Base-by-base conservation (phyloP, 2,888 invertebrate genomes). In the Balanococcus diminutus region DNA sequence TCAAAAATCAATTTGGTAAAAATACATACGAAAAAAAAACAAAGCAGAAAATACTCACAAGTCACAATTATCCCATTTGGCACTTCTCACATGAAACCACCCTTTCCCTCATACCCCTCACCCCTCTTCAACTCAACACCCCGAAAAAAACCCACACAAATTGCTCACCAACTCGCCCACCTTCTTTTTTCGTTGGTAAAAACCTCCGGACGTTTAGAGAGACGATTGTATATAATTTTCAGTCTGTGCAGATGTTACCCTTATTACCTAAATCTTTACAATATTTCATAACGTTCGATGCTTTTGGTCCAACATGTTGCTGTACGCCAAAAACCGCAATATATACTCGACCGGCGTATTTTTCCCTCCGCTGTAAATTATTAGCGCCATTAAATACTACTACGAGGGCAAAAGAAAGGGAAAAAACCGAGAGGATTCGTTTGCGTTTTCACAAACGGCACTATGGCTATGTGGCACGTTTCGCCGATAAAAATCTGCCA, bases 211-310 rank as follows among this genome's bases (percentile, higher is more conserved):
- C 67, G 28, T 67, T n/a, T 67, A 25, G 61, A 61, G n/a, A 56
- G 56, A 56, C 56, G 14, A 67, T 28, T 67, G 67, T 28, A 67
- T 28, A 28, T 67, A 67, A 67, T 67, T 67, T 67, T 28, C 67
- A 67, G 28, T 28, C 14, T 28, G 14, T 19, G 75, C 75, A 79
- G 75, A 79, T 79, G 75, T 79, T 79, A 79, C 75, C 75, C 19
- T 79, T 79, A 79, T 79, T 32, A 79, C 75, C 36, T 25, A 79
- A 79, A 79, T 36, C 75, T 79, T 79, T 9, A 79, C 75, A 36
- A 79, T 79, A 79, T 79, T 79, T 79, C 75, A 79, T 31, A 79
- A 32, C 28, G 36, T 79, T 79, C 75, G 36, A 36, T 79, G 25
- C 28, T 36, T 36, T 72, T 28, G 72, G 31, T 79, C 36, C 75